Percentiles rank a stretch among this genome's conserved stretches.
Evolutionary conservation across 1,140 invertebrate species (phyloP).

Genomic region (Meteorus sp.): DNA sequence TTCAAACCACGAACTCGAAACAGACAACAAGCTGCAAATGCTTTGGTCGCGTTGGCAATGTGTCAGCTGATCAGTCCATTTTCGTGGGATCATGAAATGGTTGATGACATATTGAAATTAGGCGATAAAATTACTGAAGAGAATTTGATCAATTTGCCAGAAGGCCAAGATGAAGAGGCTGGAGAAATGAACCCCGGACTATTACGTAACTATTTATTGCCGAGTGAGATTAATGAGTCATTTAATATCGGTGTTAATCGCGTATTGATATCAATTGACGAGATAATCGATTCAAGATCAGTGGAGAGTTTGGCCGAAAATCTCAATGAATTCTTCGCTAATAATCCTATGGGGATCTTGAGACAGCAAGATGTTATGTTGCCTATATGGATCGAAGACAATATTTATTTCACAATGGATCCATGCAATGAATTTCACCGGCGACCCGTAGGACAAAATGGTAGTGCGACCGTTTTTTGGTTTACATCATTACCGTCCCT

Average conservation of each 20-base stretch:
- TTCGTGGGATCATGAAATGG: slow-evolving; percentile 44
- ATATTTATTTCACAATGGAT: slow-evolving; percentile 47
- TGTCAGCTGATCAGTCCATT: slow-evolving; percentile 46
- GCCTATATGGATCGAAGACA: slow-evolving; percentile 46
- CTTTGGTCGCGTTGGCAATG: slow-evolving; percentile 44
- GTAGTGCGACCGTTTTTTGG: slow-evolving; percentile 44
- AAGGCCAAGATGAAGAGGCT: slow-evolving; percentile 30
- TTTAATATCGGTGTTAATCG: slow-evolving; percentile 48
- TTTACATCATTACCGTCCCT: slow-evolving; percentile 36
- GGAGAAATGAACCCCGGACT: slow-evolving; percentile 31
- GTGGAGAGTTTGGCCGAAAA: slow-evolving; percentile 29
- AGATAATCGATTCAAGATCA: slow-evolving; percentile 32
- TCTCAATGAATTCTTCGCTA: slow-evolving; percentile 41
- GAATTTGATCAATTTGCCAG: slow-evolving; percentile 52
- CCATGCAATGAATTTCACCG: slow-evolving; percentile 39
- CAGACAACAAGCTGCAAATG: slow-evolving; percentile 48
- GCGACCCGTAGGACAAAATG: slow-evolving; percentile 34
- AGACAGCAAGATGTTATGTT: slow-evolving; percentile 38
- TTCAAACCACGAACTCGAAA: slow-evolving; percentile 42
- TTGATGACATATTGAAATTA: slow-evolving; percentile 51
- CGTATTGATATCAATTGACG: slow-evolving; percentile 37
- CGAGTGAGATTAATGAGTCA: slow-evolving; percentile 51
- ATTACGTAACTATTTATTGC: slow-evolving; percentile 51
- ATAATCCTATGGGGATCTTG: slow-evolving; percentile 43
- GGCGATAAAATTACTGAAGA: slow-evolving; percentile 44